Evolutionary conservation across 2,113 vertebrate genomes (phyloP), one percentile per base, ranked within the genome.

Genomic region (Pachyramphus minor): DNA sequence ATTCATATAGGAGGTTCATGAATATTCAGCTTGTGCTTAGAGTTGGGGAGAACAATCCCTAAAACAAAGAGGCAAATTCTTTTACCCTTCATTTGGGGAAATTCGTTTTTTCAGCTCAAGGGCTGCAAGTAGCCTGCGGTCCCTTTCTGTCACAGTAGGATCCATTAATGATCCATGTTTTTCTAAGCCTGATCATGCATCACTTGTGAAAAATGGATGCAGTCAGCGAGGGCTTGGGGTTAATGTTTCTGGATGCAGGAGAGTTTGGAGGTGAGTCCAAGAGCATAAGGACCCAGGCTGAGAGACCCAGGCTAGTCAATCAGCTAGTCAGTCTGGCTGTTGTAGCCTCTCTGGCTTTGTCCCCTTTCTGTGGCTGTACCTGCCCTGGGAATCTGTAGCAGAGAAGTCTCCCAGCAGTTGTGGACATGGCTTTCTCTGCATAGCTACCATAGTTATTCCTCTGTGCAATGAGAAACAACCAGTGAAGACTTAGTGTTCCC

Each of bases 11-110:
- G 37, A 89, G 49, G 25, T 78, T 95, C 92, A 95, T 96, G 95
- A 96, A 97, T 95, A 96, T 96, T 95, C 86, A 94, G 80, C 58
- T 81, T 30, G 69, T 53, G 45, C 90, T 84, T 86, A 81, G 37
- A 35, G 49, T 35, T 78, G 68, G 41, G 89, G 64, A 84, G 88
- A 90, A 86, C 80, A 92, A 76, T 86, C 80, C 80, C 69, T 93
- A 87, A 96, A 93, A 95, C 92, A 96, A 96, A 97, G 86, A 89
- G 52, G 66, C 73, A 94, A 96, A 90, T 94, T 96, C 85, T 93
- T 96, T 90, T 37, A 84, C 90, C 60, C 74, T 92, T 87, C 83
- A 68, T 80, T 89, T 93, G 28, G n/a, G 52, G 60, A 67, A 95
- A 92, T 64, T 92, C 31, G 37, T 45, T 78, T 92, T 92, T 75